Evolutionary conservation across 2,113 vertebrate genomes (phyloP), one percentile per base, ranked within the genome.

Genomic region (Raphicerus campestris): DNA sequence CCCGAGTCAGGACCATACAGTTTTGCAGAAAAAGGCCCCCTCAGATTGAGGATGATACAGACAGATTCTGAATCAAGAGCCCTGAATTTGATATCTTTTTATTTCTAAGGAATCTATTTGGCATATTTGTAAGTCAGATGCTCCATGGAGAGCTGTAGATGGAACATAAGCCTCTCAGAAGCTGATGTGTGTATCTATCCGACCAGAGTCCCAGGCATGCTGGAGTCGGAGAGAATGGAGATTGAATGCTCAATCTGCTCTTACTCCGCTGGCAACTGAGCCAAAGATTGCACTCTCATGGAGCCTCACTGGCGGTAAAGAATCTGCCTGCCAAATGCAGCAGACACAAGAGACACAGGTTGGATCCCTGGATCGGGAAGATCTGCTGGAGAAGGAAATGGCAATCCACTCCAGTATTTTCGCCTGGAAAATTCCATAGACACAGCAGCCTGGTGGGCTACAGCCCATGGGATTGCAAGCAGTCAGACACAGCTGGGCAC

Each of bases 51-150:
- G 53, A 95, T 95, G 16, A 94, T 96, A 78, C 51, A 83, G 47
- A 95, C 49, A 94, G 97, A 89, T 91, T 94, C 87, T 60, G 24
- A 97, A 92, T 96, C 58, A 93, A 96, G 97, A 94, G 82, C 73
- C 73, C n/a, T 95, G 47, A 55, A 96, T 98, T 95, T 88, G 80
- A 85, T 53, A 87, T 91, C 87, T 75, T 58, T 95, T 93, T 92
- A 83, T 28, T 96, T 96, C 66, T 53, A 51, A 55, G 87, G 84
- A 96, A 95, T 93, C 15, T 80, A 32, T 94, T 88, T 86, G 60
- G 96, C 95, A 97, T 60, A 80, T 45, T 6, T 47, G 35, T 56
- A 92, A 96, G 61, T 45, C 17, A 30, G 10, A 92, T 47, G 81
- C 63, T 95, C 5, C 20, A 6, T 45, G 47, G n/a, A 91, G 2